Base-by-base conservation (phyloP, 2,888 invertebrate genomes). In the Micropterix aruncella region DNA sequence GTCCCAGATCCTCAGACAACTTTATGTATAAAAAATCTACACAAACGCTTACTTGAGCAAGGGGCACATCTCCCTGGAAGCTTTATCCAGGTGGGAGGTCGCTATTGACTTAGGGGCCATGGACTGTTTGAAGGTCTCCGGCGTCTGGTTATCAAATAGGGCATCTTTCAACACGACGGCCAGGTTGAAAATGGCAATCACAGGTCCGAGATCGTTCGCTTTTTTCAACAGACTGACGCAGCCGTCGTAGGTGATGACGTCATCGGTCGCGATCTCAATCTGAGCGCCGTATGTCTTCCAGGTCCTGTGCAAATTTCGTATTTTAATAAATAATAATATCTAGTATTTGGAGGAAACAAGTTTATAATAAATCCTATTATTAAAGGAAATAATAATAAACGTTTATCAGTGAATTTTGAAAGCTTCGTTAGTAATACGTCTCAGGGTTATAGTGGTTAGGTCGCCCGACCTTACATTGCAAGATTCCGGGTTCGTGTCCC, bases 121-220 rank as follows among this genome's bases (percentile, higher is more conserved):
- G 0, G 84, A 83, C 4, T 69, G 74, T 47, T 67, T 65, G 58
- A 85, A 92, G 9, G 72, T 74, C 43, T 83, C 80, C 2, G 65
- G 60, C 0, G 77, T 80, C 62, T 88, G 88, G 57, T 90, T 89
- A 54, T 80, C 78, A 59, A 91, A 77, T 38, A 88, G 63, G 0
- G 77, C 77, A 56, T 92, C 91, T 48, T 74, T 75, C 4, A 91
- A 61, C 2, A 80, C 76, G 54, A 90, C 90, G 3, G 94, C 94
- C 48, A 94, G 69, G 60, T 95, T 92, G 66, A 93, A 94, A 42
- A 95, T 81, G 16, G 83, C 92, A 17, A 83, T 83, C n/a, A 94
- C 77, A 2, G 77, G 77, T 1, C 81, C 88, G 51, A 84, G 58
- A 1, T 68, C 52, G 19, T 63, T 62, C 0, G 87, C 80, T 55